Base-by-base conservation (phyloP, 2,797 vertebrate species). In the Rachycentron canadum region DNA sequence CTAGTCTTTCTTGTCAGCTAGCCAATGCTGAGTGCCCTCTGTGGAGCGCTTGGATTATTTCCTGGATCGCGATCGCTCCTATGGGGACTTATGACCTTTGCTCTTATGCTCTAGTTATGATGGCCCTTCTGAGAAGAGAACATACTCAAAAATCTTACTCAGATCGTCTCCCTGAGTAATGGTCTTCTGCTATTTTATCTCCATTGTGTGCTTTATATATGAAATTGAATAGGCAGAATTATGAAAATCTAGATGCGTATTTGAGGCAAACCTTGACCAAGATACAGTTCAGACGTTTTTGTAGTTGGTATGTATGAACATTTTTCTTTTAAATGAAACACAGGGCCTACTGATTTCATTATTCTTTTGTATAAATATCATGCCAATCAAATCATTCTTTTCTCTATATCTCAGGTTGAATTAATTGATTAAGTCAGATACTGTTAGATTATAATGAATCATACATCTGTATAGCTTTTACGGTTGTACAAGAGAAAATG, bases 41-140 rank as follows among this genome's bases (percentile, higher is more conserved):
- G 32, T 32, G 86, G 88, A 91, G 77, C 16, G 41, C 83, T 88
- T 88, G 80, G 79, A 74, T 85, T 87, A 82, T 89, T 87, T 91
- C 75, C 79, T 81, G 81, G 71, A 64, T 75, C 71, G 65, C 47
- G 67, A 91, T 88, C 84, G 73, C 78, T 87, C 83, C 87, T 83
- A 1, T 56, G 87, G 81, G 87, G 64, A 79, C 78, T 60, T 5
- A 23, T 84, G 90, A 93, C 90, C 91, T 92, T 89, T 93, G 90
- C 73, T 73, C 86, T 69, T 19, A 80, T 50, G 62, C 75, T 84
- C 61, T 73, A 76, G 83, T 87, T 87, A 86, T 89, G 90, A 91
- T 76, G 76, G 87, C 69, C 79, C 84, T 88, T 90, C 79, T 88
- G 81, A 81, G 75, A 72, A 69, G 76, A 58, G 69, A 83, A 78